Conservation (phyloP, 2,797 vertebrate species). For the Pygocentrus nattereri region DNA sequence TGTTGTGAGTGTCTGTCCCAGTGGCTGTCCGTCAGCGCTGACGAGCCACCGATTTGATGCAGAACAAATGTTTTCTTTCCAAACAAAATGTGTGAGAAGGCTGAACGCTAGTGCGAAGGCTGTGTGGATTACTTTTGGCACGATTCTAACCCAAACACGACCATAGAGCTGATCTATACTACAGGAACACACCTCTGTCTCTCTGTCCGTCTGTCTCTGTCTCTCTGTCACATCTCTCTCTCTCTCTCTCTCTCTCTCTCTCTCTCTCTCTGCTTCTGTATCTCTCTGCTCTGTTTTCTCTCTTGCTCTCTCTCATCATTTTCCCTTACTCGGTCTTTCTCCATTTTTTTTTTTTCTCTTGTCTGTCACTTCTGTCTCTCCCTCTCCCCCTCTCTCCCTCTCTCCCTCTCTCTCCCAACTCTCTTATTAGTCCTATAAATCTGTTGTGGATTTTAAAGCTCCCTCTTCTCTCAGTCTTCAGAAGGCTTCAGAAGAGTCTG, state of each 20-base stretch:
- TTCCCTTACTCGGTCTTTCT: background rate
- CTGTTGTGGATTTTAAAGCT: slow-evolving; percentile 6
- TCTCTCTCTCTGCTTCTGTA: background rate
- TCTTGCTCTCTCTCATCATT: no score
- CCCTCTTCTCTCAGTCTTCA: slow-evolving; percentile 39
- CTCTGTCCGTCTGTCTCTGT: background rate
- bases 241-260: background rate
- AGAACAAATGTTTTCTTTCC: slow-evolving; percentile 77
- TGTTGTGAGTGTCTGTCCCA: background rate
- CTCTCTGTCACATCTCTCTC: background rate
- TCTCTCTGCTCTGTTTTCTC: no score
- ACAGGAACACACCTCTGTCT: background rate
- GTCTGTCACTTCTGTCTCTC: background rate
- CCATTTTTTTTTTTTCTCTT: background rate
- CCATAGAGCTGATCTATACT: slow-evolving; percentile 67
- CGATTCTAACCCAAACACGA: slow-evolving; percentile 73
- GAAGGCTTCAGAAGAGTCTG: slow-evolving; percentile 79
- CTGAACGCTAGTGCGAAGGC: slow-evolving; percentile 25
- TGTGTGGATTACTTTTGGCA: slow-evolving; percentile 67
- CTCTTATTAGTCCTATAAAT: background rate
- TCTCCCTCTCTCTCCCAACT: background rate
- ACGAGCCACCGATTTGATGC: slow-evolving; percentile 61
- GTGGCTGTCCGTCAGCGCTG: slow-evolving; percentile 66
- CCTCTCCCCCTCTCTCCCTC: background rate
- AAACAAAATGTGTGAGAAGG: slow-evolving; percentile 62